Percentiles rank a stretch among this genome's conserved stretches.
phyloP scores from a whole-genome alignment of 2,888 invertebrate genomes.

The Tetheella fluctuosa region DNA sequence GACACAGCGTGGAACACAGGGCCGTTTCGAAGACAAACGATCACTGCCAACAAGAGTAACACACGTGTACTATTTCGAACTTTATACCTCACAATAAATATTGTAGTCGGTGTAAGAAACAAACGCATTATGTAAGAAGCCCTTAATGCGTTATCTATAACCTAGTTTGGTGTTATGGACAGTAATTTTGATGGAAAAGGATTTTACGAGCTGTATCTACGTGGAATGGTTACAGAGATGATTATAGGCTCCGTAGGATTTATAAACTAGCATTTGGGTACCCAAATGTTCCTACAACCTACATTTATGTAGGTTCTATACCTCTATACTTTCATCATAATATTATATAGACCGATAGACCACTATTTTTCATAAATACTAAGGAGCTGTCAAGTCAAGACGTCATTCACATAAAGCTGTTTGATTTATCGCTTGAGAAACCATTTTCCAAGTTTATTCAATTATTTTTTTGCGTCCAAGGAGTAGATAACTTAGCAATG shows the following conservation, averaged over 20 bases:
- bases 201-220: constrained; percentile 56
- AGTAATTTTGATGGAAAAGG: constrained; percentile 54
- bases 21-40: constrained; percentile 40
- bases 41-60: constrained; percentile 30
- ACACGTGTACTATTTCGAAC: constrained; percentile 5
- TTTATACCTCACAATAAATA: constrained; percentile 19
- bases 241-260: constrained; percentile 32
- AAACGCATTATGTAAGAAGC: constrained; percentile 53
- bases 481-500: neutral
- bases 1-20: constrained; percentile 33
- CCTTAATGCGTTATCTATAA: constrained; percentile 45
- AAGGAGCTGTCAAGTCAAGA: neutral
- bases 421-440: constrained; percentile 1
- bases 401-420: neutral
- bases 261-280: neutral
- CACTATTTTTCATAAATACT: neutral
- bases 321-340: neutral
- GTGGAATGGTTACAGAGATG: constrained; percentile 50
- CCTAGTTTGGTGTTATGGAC: constrained; percentile 56
- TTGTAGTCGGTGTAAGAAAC: constrained; percentile 35
- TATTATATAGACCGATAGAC: too few species aligned
- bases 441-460: neutral
- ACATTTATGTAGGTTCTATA: neutral
- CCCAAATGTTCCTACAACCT: too few species aligned
- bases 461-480: neutral